Conservation (phyloP, 2,888 invertebrate species). For the Criorhina ranunculi region DNA sequence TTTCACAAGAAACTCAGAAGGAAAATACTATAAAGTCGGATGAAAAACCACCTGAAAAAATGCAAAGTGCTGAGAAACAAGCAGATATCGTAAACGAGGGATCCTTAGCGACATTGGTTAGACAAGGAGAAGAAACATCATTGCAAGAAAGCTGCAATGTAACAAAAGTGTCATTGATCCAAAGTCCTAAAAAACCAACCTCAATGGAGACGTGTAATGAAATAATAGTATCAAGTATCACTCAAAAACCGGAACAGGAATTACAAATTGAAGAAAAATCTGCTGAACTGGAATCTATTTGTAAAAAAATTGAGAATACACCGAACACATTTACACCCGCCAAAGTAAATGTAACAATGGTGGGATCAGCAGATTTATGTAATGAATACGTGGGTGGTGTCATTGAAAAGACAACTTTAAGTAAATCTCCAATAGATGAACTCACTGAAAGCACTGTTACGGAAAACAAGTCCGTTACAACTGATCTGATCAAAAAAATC, state of each 20-base stretch:
- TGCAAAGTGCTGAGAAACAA: not conserved
- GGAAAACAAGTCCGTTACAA: not conserved
- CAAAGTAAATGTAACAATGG: not conserved
- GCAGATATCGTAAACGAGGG: not conserved
- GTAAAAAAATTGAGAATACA: not conserved
- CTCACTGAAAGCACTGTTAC: not conserved
- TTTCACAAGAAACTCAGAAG: not conserved
- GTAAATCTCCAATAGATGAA: not conserved
- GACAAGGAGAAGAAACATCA: not conserved
- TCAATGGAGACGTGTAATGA: too few species aligned
- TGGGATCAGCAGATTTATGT: not conserved
- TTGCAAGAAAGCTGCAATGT: not conserved
- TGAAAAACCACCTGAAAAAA: not conserved
- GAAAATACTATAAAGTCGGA: not conserved
- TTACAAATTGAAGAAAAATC: not conserved
- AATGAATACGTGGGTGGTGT: too few species aligned
- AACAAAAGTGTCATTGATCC: too few species aligned
- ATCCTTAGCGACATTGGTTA: too few species aligned
- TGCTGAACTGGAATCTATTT: too few species aligned
- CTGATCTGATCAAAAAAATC: not conserved
- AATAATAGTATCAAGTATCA: not conserved
- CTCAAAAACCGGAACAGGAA: not conserved
- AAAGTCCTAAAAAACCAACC: too few species aligned
- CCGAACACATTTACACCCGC: not conserved
- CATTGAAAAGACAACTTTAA: not conserved